Evolutionary conservation across 1,140 invertebrate species (phyloP), one percentile per base, ranked within the genome.

Genomic region (Papilio polyxenes): DNA sequence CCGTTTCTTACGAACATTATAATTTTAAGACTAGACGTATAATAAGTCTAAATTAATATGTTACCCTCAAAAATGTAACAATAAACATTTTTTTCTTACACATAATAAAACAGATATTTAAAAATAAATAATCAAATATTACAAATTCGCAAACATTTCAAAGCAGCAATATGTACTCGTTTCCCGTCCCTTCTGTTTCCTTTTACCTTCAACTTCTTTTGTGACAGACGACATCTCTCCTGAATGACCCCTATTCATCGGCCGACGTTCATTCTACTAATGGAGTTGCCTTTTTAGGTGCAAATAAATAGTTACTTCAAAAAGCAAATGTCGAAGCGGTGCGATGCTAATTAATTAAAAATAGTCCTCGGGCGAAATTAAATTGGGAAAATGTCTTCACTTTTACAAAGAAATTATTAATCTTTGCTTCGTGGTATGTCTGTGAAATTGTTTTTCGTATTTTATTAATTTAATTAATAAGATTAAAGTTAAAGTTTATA

Each of bases 211-310:
- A 82, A 53, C 81, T 82, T 83, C 87, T 88, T 89, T 86, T 89
- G 89, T 86, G 91, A 91, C 91, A 92, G 89, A 87, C 91, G 92
- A 91, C 91, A 92, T 91, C 90, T 91, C 91, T 91, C 80, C 84
- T 90, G 91, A 94, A 94, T 92, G 89, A 92, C 89, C 90, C 89
- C 87, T 86, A 92, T 94, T 94, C 92, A 94, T 90, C 83, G 85
- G 84, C 82, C 89, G 87, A 85, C 89, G 87, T 88, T 94, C 92
- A 94, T 94, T 94, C 90, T 86, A 83, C 92, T 94, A 94, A 94
- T 94, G 92, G 92, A 92, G 88, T 92, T 91, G 89, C 90, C 90
- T 91, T 93, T n/a, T 92, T 86, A 92, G 89, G 89, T 92, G 90
- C 89, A 91, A 94, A 92, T 92, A 93, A 92, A 92, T 92, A 92